Conservation (phyloP, 2,797 vertebrate genomes). For the Danio kyathit region DNA sequence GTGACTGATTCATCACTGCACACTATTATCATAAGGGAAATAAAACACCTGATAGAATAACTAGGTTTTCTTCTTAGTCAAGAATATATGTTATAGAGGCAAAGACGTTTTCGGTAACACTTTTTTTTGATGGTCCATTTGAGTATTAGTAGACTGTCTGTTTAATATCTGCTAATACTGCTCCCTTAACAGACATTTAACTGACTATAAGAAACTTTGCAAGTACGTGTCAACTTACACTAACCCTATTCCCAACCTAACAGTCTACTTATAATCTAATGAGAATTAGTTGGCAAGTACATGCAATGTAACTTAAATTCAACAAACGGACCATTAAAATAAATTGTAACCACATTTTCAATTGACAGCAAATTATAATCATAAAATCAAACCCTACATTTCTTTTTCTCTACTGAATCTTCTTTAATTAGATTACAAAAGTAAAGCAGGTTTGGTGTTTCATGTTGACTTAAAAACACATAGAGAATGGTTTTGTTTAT, state of each 20-base stretch:
- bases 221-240: too few relatives aligned
- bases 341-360: too few relatives aligned
- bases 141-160: too few relatives aligned
- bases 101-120: not conserved
- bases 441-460: slow-evolving; percentile 3
- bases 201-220: too few relatives aligned
- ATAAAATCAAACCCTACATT: not conserved
- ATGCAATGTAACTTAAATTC: too few relatives aligned
- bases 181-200: too few relatives aligned
- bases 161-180: too few relatives aligned
- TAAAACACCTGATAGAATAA: not conserved
- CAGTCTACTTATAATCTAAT: too few relatives aligned
- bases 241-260: too few relatives aligned
- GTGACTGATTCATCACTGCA: not conserved
- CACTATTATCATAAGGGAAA: not conserved
- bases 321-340: too few relatives aligned
- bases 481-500: slow-evolving; percentile 11
- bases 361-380: not conserved
- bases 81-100: not conserved
- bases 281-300: too few relatives aligned
- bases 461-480: slow-evolving; percentile 10
- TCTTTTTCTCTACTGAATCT: not conserved
- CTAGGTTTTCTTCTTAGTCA: not conserved
- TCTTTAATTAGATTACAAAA: not conserved
- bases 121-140: too few relatives aligned